These are phyloP conservation scores for Phrynocephalus guinanensis DNA, from an alignment of 2,797 vertebrate species.

Conservation along the genomic window DNA sequence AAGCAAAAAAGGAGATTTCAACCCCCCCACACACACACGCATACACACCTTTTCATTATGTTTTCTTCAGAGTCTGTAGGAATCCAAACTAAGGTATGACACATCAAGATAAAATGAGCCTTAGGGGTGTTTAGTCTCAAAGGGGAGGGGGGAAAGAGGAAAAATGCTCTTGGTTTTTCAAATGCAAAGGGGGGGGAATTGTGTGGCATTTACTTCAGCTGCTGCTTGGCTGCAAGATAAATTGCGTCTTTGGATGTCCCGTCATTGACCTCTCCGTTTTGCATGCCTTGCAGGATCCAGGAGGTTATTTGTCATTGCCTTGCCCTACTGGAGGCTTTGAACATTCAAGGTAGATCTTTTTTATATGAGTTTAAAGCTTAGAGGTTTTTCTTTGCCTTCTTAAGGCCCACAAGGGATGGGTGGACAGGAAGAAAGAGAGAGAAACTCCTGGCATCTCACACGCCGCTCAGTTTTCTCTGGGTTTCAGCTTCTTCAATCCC, in stretches of 20 bases:
- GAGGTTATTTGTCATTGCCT: conserved; percentile 52
- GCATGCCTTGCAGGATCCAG: conserved; percentile 40
- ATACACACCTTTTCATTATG: conserved; percentile 24
- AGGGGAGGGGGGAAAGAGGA: neutral
- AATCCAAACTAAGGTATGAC: conserved; percentile 37
- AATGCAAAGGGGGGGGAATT: neutral
- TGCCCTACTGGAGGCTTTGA: conserved; percentile 30
- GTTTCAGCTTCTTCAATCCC: conserved; percentile 28
- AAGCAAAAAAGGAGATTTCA: conserved; percentile 33
- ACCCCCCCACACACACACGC: neutral
- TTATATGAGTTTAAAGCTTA: conserved; percentile 22
- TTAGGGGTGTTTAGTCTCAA: conserved; percentile 3
- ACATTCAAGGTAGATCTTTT: conserved; percentile 21
- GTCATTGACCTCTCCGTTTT: conserved; percentile 2
- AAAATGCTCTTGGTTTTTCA: conserved; percentile 42
- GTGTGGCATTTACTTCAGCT: conserved; percentile 13
- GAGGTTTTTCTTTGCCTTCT: conserved; percentile 2
- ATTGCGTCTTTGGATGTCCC: neutral
- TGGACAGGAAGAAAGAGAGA: neutral
- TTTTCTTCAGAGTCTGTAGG: conserved; percentile 39
- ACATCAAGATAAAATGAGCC: conserved; percentile 8
- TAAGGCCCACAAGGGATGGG: conserved; percentile 28
- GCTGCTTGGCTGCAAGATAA: conserved; percentile 46
- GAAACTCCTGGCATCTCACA: conserved; percentile 17
- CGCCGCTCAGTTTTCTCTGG: conserved; percentile 44